Evolutionary conservation across 2,888 invertebrate species (phyloP).

Genomic region (Drosophila colorata): DNA sequence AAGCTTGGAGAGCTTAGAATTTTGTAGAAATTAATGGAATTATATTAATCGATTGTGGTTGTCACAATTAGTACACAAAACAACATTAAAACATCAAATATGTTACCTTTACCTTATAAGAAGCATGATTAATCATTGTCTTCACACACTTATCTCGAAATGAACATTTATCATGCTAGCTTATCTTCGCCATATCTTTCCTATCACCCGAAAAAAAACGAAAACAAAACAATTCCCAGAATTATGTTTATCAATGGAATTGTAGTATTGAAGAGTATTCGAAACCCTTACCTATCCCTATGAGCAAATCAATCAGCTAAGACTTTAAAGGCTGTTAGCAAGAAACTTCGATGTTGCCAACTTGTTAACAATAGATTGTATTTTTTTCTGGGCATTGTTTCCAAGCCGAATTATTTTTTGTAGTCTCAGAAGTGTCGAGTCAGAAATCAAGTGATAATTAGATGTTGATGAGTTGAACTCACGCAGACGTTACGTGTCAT

Average conservation of each 20-base stretch:
- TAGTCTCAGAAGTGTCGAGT: conserved; percentile 32
- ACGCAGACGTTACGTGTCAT: conserved; percentile 31
- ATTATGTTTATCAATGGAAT: conserved; percentile 18
- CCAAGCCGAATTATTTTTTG: neutral
- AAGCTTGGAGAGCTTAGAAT: neutral
- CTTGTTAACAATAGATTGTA: neutral
- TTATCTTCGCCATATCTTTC: conserved; percentile 24
- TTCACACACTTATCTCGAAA: conserved; percentile 4
- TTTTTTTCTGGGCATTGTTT: conserved; percentile 6
- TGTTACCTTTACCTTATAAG: too few species aligned
- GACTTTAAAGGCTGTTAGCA: conserved; percentile 12
- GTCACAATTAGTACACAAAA: too few species aligned
- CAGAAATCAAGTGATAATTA: conserved; percentile 68
- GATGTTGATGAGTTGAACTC: conserved; percentile 50
- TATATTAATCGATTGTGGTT: too few species aligned
- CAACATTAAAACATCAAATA: too few species aligned
- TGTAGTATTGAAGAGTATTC: too few species aligned
- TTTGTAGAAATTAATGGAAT: too few species aligned
- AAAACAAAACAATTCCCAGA: conserved; percentile 22
- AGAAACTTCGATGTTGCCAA: conserved; percentile 4
- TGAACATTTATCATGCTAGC: conserved; percentile 16
- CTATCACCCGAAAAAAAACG: neutral
- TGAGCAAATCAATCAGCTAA: conserved; percentile 25
- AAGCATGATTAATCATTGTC: conserved; percentile 29
- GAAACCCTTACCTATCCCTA: conserved; percentile 54